These are phyloP conservation scores for Planococcus citri DNA, from an alignment of 1,140 invertebrate species.

Conservation along the genomic window DNA sequence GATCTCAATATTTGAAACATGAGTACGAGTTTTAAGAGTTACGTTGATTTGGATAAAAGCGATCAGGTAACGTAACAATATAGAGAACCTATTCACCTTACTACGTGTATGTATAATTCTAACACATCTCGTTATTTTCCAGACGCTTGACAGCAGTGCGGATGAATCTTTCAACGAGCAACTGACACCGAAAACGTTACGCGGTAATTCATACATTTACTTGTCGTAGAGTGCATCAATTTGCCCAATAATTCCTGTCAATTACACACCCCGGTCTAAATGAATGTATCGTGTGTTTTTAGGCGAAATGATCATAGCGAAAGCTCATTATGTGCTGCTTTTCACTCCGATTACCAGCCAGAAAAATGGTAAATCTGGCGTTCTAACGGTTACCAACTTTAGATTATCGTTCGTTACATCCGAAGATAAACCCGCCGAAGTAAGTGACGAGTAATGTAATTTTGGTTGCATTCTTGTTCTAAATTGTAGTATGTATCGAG, in stretches of 20 bases:
- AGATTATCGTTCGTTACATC: conserved; percentile 69
- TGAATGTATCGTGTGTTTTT: not conserved
- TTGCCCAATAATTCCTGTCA: not conserved
- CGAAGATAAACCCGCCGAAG: conserved; percentile 41
- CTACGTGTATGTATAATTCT: no score
- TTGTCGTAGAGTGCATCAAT: not conserved
- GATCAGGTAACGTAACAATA: no score
- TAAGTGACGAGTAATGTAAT: conserved; percentile 32
- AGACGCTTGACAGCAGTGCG: not conserved
- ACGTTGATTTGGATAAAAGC: not conserved
- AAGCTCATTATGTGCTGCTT: conserved; percentile 66
- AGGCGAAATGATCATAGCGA: conserved; percentile 61
- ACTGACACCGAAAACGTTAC: not conserved
- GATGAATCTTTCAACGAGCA: conserved; percentile 1
- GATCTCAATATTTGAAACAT: no score
- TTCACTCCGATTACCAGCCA: conserved; percentile 63
- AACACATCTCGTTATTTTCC: no score
- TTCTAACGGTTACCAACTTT: conserved; percentile 73
- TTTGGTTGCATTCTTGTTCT: not conserved
- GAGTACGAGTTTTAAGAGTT: conserved; percentile 6
- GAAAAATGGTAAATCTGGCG: conserved; percentile 60
- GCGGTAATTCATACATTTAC: not conserved
- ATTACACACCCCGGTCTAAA: not conserved
- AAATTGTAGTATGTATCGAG: no score
- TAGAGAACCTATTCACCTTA: no score